Evolutionary conservation across 2,797 vertebrate genomes (phyloP), one percentile per base, ranked within the genome.

Genomic region (Microctenopoma lineatum): DNA sequence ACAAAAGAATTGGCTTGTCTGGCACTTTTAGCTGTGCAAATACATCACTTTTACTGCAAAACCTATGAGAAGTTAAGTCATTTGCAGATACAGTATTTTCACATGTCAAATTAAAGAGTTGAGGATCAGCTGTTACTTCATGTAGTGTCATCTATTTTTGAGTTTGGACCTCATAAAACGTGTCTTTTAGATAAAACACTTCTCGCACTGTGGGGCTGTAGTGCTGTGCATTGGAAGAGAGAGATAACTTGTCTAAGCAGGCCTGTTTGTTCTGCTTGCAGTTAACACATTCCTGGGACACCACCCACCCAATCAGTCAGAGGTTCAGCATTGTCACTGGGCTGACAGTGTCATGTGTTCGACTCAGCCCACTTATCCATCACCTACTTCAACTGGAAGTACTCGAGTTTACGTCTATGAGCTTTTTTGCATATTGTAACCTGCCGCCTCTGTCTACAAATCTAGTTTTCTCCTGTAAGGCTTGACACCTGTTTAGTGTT

Each of bases 271-370:
- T 84, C 41, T 57, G 34, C 41, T 62, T 60, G 63, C 34, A 54
- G 36, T 66, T 27, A 75, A 48, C 38, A 80, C 86, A 87, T 88
- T 88, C 83, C 73, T 71, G 1, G 16, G 60, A 72, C 66, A 59
- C 32, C 60, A 65, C 72, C 80, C 78, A 75, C 52, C 56, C n/a
- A 32, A 16, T 69, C 60, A 66, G n/a, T 86, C 71, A 72, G 13
- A 61, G 36, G 11, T 14, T 51, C 48, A 50, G 21, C 21, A 50
- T 42, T 55, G 1, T 79, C 27, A 18, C 29, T 45, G 53, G 16
- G 59, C 13, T 60, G 32, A 16, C 44, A 51, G 25, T 75, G 25
- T 51, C 14, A 34, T 51, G 36, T 54, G 25, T 58, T 53, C 26
- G 34, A 29, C 18, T 56, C 27, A 13, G 5, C 15, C 14, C 8